A percentile compares a stretch with the other conserved stretches of the same genome.
Evolutionary conservation across 2,113 vertebrate genomes (phyloP).

Genomic region (Pagrus major): DNA sequence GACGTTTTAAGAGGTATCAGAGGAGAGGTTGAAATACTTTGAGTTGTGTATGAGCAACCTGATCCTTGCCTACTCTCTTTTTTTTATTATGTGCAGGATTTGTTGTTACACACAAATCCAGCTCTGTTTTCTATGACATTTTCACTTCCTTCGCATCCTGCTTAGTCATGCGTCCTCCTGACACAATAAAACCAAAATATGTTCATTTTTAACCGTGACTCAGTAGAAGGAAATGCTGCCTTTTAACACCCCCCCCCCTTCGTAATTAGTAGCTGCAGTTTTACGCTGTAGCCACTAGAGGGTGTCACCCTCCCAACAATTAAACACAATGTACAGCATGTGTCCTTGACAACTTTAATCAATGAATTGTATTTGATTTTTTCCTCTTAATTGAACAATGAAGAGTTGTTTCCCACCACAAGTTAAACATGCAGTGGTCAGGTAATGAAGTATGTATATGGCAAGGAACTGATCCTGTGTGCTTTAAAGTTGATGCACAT

Average conservation of each 20-base stretch:
- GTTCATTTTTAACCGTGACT: neutral
- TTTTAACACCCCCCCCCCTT: neutral
- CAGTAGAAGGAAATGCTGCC: neutral
- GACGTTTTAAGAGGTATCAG: conserved; percentile 3
- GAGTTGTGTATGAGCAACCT: neutral
- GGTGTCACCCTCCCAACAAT: conserved; percentile 38
- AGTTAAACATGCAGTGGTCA: neutral
- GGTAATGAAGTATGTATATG: neutral
- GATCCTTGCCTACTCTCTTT: neutral
- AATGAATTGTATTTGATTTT: neutral
- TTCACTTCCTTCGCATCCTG: neutral
- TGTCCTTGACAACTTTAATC: neutral
- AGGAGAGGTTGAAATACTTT: neutral
- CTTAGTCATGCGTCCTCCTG: conserved; percentile 2
- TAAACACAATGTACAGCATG: neutral
- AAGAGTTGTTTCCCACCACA: neutral
- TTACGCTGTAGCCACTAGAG: conserved; percentile 52
- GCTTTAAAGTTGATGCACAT: conserved; percentile 17
- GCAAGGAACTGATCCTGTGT: neutral
- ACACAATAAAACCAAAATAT: neutral
- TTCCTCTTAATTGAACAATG: conserved; percentile 3
- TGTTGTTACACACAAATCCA: neutral
- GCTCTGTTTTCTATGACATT: conserved; percentile 22
- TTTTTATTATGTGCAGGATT: conserved; percentile 4
- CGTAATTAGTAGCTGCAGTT: conserved; percentile 26